A percentile compares a stretch with the other conserved stretches of the same genome.
Evolutionary conservation across 1,140 invertebrate species (phyloP).

Genomic region (Hycleus phaleratus): DNA sequence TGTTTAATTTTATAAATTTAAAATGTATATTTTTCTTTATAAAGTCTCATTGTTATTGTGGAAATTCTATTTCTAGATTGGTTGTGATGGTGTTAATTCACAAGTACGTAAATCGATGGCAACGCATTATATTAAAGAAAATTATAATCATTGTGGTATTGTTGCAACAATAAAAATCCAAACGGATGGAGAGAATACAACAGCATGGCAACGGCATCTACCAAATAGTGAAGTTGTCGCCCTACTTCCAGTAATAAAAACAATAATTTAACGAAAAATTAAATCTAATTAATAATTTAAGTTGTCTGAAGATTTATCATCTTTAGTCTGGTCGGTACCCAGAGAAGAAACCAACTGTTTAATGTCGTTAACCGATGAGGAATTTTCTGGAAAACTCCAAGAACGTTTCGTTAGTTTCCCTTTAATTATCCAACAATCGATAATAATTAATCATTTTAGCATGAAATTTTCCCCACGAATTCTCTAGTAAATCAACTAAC

Average conservation of each 20-base stretch:
- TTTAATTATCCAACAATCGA: background rate
- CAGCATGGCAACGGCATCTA: conserved; percentile 92
- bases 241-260: conserved; percentile 67
- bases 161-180: conserved; percentile 80
- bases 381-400: conserved; percentile 88
- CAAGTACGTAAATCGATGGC: conserved; percentile 72
- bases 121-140: conserved; percentile 68
- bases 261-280: background rate
- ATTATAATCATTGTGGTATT: conserved; percentile 83
- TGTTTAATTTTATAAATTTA: too few relatives aligned
- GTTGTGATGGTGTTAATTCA: conserved; percentile 89
- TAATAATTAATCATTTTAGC: conserved; percentile 42
- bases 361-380: conserved; percentile 58
- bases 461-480: conserved; percentile 59
- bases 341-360: conserved; percentile 65
- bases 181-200: conserved; percentile 43
- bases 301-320: conserved; percentile 66
- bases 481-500: conserved; percentile 49
- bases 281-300: conserved; percentile 34
- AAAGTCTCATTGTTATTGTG: background rate
- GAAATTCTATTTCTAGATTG: conserved; percentile 57
- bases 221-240: conserved; percentile 80
- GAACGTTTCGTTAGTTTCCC: conserved; percentile 61
- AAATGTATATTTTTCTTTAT: too few relatives aligned
- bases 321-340: conserved; percentile 87